Base-by-base conservation (phyloP, 2,113 vertebrate genomes). In the Sorex fumeus region DNA sequence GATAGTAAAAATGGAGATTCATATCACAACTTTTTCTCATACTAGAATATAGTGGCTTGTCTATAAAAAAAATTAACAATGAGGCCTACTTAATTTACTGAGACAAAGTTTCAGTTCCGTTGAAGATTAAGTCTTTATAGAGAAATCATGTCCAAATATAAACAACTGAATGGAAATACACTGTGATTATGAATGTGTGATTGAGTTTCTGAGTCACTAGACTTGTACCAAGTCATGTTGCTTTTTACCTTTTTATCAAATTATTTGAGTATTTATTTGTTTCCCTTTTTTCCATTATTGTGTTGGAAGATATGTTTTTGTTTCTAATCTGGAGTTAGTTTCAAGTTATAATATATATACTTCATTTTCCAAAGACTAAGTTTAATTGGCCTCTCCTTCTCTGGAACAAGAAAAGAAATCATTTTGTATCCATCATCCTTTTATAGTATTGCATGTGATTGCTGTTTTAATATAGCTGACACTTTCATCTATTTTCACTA, bases 291-390 rank as follows among this genome's bases (percentile, higher is more conserved):
- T 6, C 27, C 8, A 71, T 93, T 84, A 92, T 75, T 84, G 18
- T 62, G 81, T 80, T 87, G 19, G 30, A 87, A 81, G 32, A 60
- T 19, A 60, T 23, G 32, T 60, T 53, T 87, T 25, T 84, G 87
- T 84, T 80, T 90, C 10, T 71, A 89, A 91, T 70, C 36, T 75
- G 50, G 10, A 84, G n/a, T 67, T 87, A 90, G 23, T 34, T 95
- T 87, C 93, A 43, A 87, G 77, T 90, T 77, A 9, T 91, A 79
- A 64, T 25, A 80, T 32, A 11, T 45, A 80, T 11, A 85, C n/a
- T 94, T 91, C n/a, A 91, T 91, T 87, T 93, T 82, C 69, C 4
- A 64, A 78, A 47, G 62, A 72, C 12, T 84, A 78, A 43, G 84
- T 83, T 50, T 85, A 79, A 34, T 86, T 34, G 72, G 19, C 87